Evolutionary conservation across 2,113 vertebrate species (phyloP), one percentile per base, ranked within the genome.

Genomic region (Dicerorhinus sumatrensis): DNA sequence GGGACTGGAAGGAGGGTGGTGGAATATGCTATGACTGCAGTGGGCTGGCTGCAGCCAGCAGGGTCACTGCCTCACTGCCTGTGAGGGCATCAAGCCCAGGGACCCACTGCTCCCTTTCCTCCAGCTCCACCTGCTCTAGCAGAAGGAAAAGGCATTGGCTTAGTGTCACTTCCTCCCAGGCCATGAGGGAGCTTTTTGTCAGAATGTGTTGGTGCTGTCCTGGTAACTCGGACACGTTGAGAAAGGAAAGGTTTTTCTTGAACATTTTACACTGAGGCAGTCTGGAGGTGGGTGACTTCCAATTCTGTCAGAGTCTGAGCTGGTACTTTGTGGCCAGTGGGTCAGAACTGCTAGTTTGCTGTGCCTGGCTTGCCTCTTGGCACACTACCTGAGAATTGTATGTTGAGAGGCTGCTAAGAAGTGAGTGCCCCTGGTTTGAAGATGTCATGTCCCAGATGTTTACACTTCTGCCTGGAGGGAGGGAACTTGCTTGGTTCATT

Each of bases 111-210:
- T 63, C 33, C 94, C 48, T 14, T 36, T 25, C 39, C 16, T 77
- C 67, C 75, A 65, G 62, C 56, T 70, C 0, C 1, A 8, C 16
- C 81, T 91, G 75, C 73, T 90, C 23, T 54, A 70, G 70, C 70
- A 69, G 39, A 81, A 93, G 87, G 58, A 76, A 85, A 46, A 79
- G 83, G 87, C n/a, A n/a, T 27, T 70, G 67, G 46, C 46, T 91
- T 77, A 82, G 84, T 77, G 96, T 92, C 92, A 18, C 70, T 82
- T 80, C 81, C 79, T 96, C 73, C 76, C 33, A 80, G 73, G 58
- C 67, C n/a, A 6, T 2, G 12, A 89, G 29, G 46, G 33, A 58
- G 33, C 60, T 54, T 94, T 85, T 14, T 95, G 79, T 42, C 5
- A 13, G 79, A 42, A 77, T 46, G 54, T 92, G 23, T 60, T 46